Evolutionary conservation across 2,888 invertebrate genomes (phyloP), one percentile per base, ranked within the genome.

Genomic region (Autographa pulchrina): DNA sequence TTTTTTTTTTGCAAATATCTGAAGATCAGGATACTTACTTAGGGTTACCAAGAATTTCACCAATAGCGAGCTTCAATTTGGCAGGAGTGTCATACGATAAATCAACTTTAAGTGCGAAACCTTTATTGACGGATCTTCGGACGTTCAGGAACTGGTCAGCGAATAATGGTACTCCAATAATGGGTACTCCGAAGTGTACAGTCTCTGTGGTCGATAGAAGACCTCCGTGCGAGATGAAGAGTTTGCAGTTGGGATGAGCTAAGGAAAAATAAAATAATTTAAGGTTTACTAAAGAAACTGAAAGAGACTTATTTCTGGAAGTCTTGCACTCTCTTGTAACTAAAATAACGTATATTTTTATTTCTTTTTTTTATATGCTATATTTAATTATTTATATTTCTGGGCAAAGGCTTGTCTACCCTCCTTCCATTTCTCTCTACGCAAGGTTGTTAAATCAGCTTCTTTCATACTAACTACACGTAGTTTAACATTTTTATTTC

Each of bases 211-310:
- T 84, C 0, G 92, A 91, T 0, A 92, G 82, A 0, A 88, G 84
- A 32, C 92, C 92, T 2, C 92, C 92, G 11, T 92, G 91, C 0
- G 91, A 89, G 60, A 92, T 89, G 63, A 92, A 92, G 0, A 93
- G 75, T 0, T 85, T 62, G 68, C 90, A 90, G 65, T 92, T 92
- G 1, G 88, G 87, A 71, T 93, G 92, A n/a, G 89, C 92, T 92
- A 25, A 25, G 83, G n/a, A 18, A 56, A 62, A 48, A 38, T 25
- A 9, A 32, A 52, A 9, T 0, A 62, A 11, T 20, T 16, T 5
- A 48, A 14, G 16, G 0, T 16, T 16, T 38, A 11, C 38, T 13
- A 11, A 41, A 41, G 13, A 41, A 41, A 41, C 38, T 38, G 7
- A 9, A 38, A 38, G 38, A 9, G 25, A 25, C 25, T 25, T 25